These are phyloP conservation scores for Micropterix aruncella DNA, from an alignment of 2,888 invertebrate genomes.

Conservation along the genomic window DNA sequence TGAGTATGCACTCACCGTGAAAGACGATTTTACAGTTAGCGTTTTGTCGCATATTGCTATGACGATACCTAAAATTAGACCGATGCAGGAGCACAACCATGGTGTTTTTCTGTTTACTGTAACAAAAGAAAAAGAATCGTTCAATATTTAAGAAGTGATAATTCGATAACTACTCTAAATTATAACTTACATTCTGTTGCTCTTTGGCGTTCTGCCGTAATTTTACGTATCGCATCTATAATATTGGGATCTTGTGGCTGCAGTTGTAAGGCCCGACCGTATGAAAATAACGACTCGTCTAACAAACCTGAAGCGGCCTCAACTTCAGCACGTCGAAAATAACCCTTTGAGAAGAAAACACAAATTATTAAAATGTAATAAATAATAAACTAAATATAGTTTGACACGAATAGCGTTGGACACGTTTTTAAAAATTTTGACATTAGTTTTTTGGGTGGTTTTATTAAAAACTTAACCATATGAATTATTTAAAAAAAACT, in stretches of 20 bases:
- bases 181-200: too few relatives aligned
- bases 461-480: too few relatives aligned
- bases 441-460: conserved; percentile 1
- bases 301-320: conserved; percentile 53
- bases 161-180: too few relatives aligned
- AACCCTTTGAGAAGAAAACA: too few relatives aligned
- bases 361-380: conserved; percentile 11
- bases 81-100: conserved; percentile 62
- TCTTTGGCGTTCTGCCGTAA: conserved; percentile 41
- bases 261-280: conserved; percentile 48
- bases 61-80: conserved; percentile 52
- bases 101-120: conserved; percentile 55
- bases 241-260: conserved; percentile 52
- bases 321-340: conserved; percentile 58
- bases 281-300: conserved; percentile 53
- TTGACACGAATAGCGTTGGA: conserved; percentile 1
- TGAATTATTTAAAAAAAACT: too few relatives aligned
- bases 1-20: conserved; percentile 48
- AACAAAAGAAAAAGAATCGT: conserved; percentile 17
- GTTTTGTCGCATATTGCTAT: conserved; percentile 56
- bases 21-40: conserved; percentile 46
- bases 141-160: too few relatives aligned
- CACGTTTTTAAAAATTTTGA: conserved; percentile 2
- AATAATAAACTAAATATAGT: neutral
- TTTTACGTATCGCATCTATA: conserved; percentile 43